Evolutionary conservation across 2,113 vertebrate genomes (phyloP).

Genomic region (Morone chrysops): DNA sequence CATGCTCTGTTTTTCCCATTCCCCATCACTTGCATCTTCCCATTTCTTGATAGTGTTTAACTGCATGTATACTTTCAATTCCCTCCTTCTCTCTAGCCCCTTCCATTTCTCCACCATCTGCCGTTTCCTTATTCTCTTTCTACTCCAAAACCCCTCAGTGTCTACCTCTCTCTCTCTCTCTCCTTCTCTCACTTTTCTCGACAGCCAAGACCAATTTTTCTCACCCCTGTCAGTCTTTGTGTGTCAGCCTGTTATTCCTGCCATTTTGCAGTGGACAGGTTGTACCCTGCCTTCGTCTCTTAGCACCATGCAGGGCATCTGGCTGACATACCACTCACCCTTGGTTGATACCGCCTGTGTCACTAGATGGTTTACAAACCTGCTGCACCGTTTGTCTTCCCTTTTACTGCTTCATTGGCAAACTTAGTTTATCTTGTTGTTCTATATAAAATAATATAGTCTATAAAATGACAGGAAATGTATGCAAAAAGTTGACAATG

Average conservation of each 20-base stretch:
- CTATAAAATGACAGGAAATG: not conserved
- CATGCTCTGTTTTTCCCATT: conserved; percentile 22
- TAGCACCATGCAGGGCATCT: conserved; percentile 13
- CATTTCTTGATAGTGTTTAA: conserved; percentile 28
- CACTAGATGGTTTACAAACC: conserved; percentile 19
- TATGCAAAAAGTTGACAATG: not conserved
- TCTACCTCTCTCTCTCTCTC: not conserved
- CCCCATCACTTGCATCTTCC: conserved; percentile 29
- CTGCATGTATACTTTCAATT: conserved; percentile 36
- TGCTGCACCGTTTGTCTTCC: not conserved
- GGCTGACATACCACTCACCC: conserved; percentile 19
- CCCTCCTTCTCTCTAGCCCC: conserved; percentile 1
- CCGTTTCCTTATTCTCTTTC: conserved; percentile 45
- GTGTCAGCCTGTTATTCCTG: conserved; percentile 48
- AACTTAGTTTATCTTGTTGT: not conserved
- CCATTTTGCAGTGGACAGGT: conserved; percentile 38
- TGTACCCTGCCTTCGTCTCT: conserved; percentile 30
- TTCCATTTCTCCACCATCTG: conserved; percentile 33
- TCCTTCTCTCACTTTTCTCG: conserved; percentile 19
- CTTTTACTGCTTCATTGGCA: conserved; percentile 5
- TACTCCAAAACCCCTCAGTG: conserved; percentile 11
- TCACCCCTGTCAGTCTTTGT: conserved; percentile 25
- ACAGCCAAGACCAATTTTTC: conserved; percentile 24
- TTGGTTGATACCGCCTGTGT: not conserved
- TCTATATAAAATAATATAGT: not conserved